phyloP scores from a whole-genome alignment of 2,888 invertebrate species.

The Aphodius granarius region DNA sequence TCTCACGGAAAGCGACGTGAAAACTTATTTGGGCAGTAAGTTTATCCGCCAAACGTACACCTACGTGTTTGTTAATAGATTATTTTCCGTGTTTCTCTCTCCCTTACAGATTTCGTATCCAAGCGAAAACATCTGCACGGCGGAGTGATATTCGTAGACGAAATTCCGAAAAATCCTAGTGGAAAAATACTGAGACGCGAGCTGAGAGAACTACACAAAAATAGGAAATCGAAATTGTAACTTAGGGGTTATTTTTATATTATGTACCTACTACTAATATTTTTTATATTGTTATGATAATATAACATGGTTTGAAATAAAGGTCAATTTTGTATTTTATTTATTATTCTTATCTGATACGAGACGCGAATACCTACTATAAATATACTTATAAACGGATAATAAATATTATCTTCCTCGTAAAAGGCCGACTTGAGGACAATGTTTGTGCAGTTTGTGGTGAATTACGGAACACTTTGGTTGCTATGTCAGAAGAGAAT shows the following conservation, averaged over 20 bases:
- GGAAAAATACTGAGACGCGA: slow-evolving; percentile 57
- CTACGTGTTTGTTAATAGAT: too few species aligned
- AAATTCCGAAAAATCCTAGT: slow-evolving; percentile 55
- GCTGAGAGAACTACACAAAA: slow-evolving; percentile 34
- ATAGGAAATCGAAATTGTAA: slow-evolving; percentile 18
- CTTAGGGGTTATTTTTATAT: too few species aligned
- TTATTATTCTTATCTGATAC: too few species aligned
- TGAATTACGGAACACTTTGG: too few species aligned
- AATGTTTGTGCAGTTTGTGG: too few species aligned
- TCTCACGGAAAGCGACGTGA: slow-evolving; percentile 52
- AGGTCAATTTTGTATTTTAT: too few species aligned
- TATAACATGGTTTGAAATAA: too few species aligned
- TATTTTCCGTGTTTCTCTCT: background rate
- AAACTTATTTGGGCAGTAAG: slow-evolving; percentile 53
- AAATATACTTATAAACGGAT: too few species aligned
- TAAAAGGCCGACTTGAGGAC: too few species aligned
- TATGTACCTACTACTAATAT: background rate
- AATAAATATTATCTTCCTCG: too few species aligned
- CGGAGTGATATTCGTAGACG: slow-evolving; percentile 55
- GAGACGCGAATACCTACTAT: too few species aligned
- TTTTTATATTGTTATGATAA: background rate
- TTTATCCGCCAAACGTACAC: background rate
- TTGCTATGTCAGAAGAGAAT: slow-evolving; percentile 14
- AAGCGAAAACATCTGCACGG: slow-evolving; percentile 73
- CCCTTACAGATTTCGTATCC: slow-evolving; percentile 48